Evolutionary conservation across 2,888 invertebrate genomes (phyloP), one percentile per base, ranked within the genome.

Genomic region (Cantharis rufa): DNA sequence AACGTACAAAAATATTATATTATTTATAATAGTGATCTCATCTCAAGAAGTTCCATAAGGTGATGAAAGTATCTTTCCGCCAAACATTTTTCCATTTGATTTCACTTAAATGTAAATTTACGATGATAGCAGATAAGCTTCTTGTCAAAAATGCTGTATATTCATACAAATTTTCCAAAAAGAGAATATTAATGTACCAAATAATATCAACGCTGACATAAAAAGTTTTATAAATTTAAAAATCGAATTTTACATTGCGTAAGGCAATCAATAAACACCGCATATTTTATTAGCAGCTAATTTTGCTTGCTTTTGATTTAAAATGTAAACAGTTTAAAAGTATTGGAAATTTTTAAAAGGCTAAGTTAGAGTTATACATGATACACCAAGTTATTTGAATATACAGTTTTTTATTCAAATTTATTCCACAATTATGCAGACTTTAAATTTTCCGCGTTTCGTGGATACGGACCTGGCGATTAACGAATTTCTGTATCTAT

Each of bases 401-500:
- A 1, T 24, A 1, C 9, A 24, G 24, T 32, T 13, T 32, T 13
- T 13, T 13, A 28, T 28, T 28, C 2, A 28, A 28, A 11, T 28
- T 28, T 11, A 28, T 2, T 10, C 4, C 11, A 2, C 11, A 27
- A 9, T 27, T 27, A 0, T n/a, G 1, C 5, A 48, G 2, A n/a
- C 2, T 66, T 66, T 21, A 21, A 66, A 66, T 24, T 66, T 66
- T 24, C 16, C 69, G 62, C 16, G 61, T 27, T 18, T 76, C 32
- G n/a, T 48, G n/a, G 7, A 48, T n/a, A n/a, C 48, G n/a, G n/a
- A 48, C 48, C 48, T 48, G 48, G 7, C n/a, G 48, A n/a, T 48
- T n/a, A 48, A 48, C 48, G 48, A 48, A 48, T 48, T 48, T 48
- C 48, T 28, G 83, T 82, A 81, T 79, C 82, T 80, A 83, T 83